A percentile compares a stretch with the other conserved stretches of the same genome.
These are phyloP conservation scores for Eilema depressum DNA, from an alignment of 2,888 invertebrate species.

Conservation along the genomic window DNA sequence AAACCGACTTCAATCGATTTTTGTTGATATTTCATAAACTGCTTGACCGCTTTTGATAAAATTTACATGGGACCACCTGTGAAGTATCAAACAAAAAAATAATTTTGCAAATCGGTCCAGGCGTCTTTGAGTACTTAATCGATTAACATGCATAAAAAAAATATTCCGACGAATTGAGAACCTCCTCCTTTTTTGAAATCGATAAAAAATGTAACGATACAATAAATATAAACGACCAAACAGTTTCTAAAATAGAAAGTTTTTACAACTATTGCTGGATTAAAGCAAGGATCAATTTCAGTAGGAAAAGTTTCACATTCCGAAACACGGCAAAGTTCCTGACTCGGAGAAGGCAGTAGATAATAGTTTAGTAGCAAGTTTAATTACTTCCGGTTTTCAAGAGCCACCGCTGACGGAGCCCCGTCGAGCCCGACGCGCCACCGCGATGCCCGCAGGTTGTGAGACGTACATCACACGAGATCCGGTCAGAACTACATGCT, in stretches of 20 bases:
- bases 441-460: slow-evolving; percentile 25
- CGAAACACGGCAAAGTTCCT: slow-evolving; percentile 73
- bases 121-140: too few relatives aligned
- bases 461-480: slow-evolving; percentile 31
- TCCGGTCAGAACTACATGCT: slow-evolving; percentile 28
- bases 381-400: slow-evolving; percentile 80
- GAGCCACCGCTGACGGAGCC: slow-evolving; percentile 50
- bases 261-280: slow-evolving; percentile 68
- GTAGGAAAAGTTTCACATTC: slow-evolving; percentile 74
- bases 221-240: slow-evolving; percentile 35
- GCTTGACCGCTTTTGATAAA: too few relatives aligned
- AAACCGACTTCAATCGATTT: too few relatives aligned
- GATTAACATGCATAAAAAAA: too few relatives aligned
- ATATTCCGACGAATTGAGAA: too few relatives aligned
- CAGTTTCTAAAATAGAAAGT: slow-evolving; percentile 55
- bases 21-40: too few relatives aligned
- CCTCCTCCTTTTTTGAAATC: too few relatives aligned
- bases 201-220: slow-evolving; percentile 42
- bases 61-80: too few relatives aligned
- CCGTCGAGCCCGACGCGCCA: slow-evolving; percentile 8
- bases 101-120: too few relatives aligned
- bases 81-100: too few relatives aligned
- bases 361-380: slow-evolving; percentile 83
- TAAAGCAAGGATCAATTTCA: slow-evolving; percentile 74
- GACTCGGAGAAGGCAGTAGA: slow-evolving; percentile 73